Conservation (phyloP, 2,797 vertebrate species). For the Notolabrus celidotus region DNA sequence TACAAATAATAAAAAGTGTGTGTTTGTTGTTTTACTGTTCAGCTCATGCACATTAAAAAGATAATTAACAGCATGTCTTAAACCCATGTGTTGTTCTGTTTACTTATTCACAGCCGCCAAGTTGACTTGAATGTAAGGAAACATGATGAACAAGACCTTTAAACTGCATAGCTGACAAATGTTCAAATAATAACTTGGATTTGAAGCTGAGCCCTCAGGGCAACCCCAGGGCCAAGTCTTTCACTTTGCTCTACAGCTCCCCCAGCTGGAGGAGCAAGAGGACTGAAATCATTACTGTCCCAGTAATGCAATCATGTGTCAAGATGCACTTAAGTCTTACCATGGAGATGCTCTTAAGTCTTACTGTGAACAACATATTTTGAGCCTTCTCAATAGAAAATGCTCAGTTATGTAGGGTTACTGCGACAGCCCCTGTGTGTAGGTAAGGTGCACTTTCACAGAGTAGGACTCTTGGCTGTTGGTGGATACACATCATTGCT, state of each 20-base stretch:
- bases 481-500: too few relatives aligned
- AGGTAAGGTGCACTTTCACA: too few relatives aligned
- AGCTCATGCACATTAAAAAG: neutral
- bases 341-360: too few relatives aligned
- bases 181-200: neutral
- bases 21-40: neutral
- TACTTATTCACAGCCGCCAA: neutral
- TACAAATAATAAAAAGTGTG: neutral
- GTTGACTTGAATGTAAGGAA: neutral
- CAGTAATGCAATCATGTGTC: too few relatives aligned
- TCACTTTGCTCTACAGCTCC: constrained; percentile 53
- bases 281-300: constrained; percentile 11
- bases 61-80: neutral
- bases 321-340: too few relatives aligned
- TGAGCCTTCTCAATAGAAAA: too few relatives aligned
- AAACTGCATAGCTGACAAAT: neutral
- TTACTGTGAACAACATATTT: too few relatives aligned
- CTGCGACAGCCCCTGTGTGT: too few relatives aligned
- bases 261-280: constrained; percentile 60
- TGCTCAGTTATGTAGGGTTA: too few relatives aligned
- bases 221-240: neutral
- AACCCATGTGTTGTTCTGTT: neutral
- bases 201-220: constrained; percentile 21
- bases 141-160: neutral
- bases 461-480: too few relatives aligned